Conservation (phyloP, 2,888 invertebrate genomes). For the Oxystoma pomonae region DNA sequence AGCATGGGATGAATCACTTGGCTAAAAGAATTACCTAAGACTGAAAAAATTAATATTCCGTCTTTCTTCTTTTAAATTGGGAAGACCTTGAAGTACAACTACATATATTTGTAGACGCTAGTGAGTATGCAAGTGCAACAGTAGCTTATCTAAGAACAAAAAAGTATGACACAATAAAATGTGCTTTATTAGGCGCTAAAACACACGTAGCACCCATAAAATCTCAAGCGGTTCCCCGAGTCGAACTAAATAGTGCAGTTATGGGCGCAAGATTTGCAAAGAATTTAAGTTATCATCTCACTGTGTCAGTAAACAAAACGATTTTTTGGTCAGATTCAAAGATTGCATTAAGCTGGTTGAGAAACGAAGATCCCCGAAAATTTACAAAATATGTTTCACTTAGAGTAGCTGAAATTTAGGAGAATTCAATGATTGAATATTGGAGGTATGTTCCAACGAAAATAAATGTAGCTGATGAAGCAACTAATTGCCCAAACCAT, state of each 20-base stretch:
- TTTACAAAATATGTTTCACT: constrained; percentile 30
- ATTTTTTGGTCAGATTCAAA: constrained; percentile 33
- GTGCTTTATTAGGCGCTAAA: constrained; percentile 24
- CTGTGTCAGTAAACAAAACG: constrained; percentile 14
- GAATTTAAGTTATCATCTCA: constrained; percentile 17
- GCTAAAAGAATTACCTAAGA: constrained; percentile 14
- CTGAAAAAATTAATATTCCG: constrained; percentile 24
- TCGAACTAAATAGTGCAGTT: constrained; percentile 28
- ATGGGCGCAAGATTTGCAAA: constrained; percentile 21
- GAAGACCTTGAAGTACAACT: constrained; percentile 3
- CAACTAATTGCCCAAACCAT: constrained; percentile 20
- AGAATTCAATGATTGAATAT: constrained; percentile 17
- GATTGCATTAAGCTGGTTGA: constrained; percentile 29
- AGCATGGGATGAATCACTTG: no score
- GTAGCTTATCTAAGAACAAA: constrained; percentile 25
- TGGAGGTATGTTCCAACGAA: constrained; percentile 30
- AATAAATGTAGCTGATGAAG: constrained; percentile 28
- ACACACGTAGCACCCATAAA: constrained; percentile 29
- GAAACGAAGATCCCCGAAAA: constrained; percentile 25
- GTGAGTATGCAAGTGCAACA: constrained; percentile 27
- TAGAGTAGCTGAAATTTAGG: constrained; percentile 27
- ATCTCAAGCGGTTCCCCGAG: constrained; percentile 26
- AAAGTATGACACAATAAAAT: constrained; percentile 6
- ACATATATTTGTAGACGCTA: constrained; percentile 1
- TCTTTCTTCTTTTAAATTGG: constrained; percentile 20